Base-by-base conservation (phyloP, 2,888 invertebrate genomes). In the Lycophotia porphyrea region DNA sequence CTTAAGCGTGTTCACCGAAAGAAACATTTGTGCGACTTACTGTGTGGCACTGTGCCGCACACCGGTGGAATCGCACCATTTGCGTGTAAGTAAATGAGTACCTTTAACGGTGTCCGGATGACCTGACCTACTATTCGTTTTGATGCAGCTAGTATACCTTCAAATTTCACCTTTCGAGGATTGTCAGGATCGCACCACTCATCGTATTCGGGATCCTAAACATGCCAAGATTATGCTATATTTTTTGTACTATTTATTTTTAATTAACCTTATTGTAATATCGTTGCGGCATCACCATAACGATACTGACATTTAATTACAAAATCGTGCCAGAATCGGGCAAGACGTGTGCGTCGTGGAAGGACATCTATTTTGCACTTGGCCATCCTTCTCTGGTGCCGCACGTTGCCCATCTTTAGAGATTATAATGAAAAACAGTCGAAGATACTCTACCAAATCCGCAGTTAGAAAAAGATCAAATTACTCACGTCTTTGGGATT, bases 121-220 rank as follows among this genome's bases (percentile, higher is more conserved):
- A 98, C 93, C 8, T 97, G 96, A 64, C 97, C 97, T 83, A 97
- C 96, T 60, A 98, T 97, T 87, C 97, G 97, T 89, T 97, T 97
- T 0, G 97, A 97, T 18, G 98, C 98, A 18, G 97, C 97, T 74
- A 97, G 95, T 74, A 98, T 96, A 82, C 97, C 97, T 84, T 97
- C 97, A 92, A 97, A 97, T 84, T 94, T 95, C n/a, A 98, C 92
- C 78, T 92, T 93, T 61, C 92, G 90, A 39, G 96, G 96, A 85
- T 95, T 95, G 91, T 93, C 91, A 15, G 96, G 95, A 79, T 96
- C 95, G 85, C 95, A 96, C 78, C 84, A 90, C 84, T 93, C 94
- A 76, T 96, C 96, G 73, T 88, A 95, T 66, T 94, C 95, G 76
- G 92, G 81, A 72, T 94, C 93, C 93, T 95, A 78, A 47, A 82